A percentile compares a stretch with the other conserved stretches of the same genome.
These are phyloP conservation scores for Melieria picta DNA, from an alignment of 2,888 invertebrate genomes.

Conservation along the genomic window DNA sequence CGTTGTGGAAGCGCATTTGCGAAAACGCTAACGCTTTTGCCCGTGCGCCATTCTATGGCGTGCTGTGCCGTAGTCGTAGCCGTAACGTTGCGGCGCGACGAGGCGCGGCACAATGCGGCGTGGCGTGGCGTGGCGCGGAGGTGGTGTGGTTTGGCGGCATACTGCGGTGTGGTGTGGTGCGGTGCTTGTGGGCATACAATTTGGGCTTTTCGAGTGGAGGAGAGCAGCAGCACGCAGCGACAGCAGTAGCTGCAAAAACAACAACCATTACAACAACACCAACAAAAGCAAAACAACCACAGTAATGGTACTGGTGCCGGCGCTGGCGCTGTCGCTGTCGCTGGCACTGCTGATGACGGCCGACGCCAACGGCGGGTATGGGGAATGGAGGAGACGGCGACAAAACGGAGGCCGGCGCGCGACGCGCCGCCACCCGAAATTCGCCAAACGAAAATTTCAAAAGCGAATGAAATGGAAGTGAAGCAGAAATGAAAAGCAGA, in stretches of 20 bases:
- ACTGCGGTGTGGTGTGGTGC: constrained; percentile 1
- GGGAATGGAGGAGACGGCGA: not conserved
- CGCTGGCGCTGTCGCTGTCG: constrained; percentile 4
- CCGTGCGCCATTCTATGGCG: constrained; percentile 4
- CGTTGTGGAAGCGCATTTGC: constrained; percentile 28
- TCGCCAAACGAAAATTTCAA: constrained; percentile 28
- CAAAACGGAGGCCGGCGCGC: constrained; percentile 6
- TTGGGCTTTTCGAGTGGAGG: constrained; percentile 27
- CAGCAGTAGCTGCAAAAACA: constrained; percentile 13
- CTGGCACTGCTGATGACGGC: constrained; percentile 12
- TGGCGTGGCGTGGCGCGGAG: constrained; percentile 1
- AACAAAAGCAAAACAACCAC: constrained; percentile 26
- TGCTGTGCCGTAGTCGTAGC: constrained; percentile 16
- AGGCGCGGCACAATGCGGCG: constrained; percentile 15
- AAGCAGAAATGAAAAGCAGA: constrained; percentile 23
- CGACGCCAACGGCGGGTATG: too few relatives aligned
- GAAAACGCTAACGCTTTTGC: constrained; percentile 33
- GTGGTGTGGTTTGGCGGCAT: not conserved
- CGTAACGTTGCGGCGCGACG: constrained; percentile 16
- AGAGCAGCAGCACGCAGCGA: not conserved
- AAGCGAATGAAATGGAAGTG: constrained; percentile 35
- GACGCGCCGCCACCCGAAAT: constrained; percentile 23
- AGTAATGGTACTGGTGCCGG: constrained; percentile 15
- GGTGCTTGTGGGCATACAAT: constrained; percentile 31
- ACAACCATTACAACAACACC: constrained; percentile 23